Evolutionary conservation across 2,888 invertebrate species (phyloP).

Genomic region (Drosophila barbarae): DNA sequence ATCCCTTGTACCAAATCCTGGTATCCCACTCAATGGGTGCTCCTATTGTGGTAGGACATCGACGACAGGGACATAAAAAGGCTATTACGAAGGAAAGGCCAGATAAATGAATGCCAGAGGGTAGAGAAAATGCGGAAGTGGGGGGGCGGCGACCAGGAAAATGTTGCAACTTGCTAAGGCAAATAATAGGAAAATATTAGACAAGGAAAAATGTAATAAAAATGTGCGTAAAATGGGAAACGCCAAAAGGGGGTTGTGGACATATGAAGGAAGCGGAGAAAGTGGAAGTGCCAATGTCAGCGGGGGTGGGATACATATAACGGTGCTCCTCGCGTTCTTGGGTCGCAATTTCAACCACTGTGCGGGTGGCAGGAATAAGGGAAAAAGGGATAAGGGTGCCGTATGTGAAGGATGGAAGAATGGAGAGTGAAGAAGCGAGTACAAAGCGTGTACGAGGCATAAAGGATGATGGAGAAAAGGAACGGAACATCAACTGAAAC

Average conservation of each 20-base stretch:
- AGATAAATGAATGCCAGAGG: slow-evolving; percentile 7
- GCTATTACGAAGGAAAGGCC: slow-evolving; percentile 47
- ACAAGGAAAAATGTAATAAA: slow-evolving; percentile 44
- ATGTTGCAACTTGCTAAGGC: slow-evolving; percentile 54
- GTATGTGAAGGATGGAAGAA: slow-evolving; percentile 26
- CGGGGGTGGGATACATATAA: slow-evolving; percentile 26
- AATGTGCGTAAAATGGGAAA: slow-evolving; percentile 48
- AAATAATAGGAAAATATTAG: slow-evolving; percentile 47
- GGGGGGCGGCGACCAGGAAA: slow-evolving; percentile 19
- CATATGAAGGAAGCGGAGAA: not conserved
- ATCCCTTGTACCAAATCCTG: slow-evolving; percentile 4
- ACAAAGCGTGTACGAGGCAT: slow-evolving; percentile 5
- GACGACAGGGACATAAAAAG: slow-evolving; percentile 55
- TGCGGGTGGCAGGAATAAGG: slow-evolving; percentile 28
- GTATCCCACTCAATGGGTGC: slow-evolving; percentile 17
- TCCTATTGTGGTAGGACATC: slow-evolving; percentile 55
- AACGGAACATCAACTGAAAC: slow-evolving; percentile 37
- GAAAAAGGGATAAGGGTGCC: slow-evolving; percentile 40
- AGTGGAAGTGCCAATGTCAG: slow-evolving; percentile 29
- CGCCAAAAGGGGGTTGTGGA: slow-evolving; percentile 3
- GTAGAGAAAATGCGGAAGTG: slow-evolving; percentile 18
- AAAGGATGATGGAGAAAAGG: slow-evolving; percentile 25
- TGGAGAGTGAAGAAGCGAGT: slow-evolving; percentile 4
- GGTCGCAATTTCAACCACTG: slow-evolving; percentile 64
- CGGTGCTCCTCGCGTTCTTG: slow-evolving; percentile 17